These are phyloP conservation scores for Drosophila atripex DNA, from an alignment of 2,888 invertebrate genomes.

Conservation along the genomic window DNA sequence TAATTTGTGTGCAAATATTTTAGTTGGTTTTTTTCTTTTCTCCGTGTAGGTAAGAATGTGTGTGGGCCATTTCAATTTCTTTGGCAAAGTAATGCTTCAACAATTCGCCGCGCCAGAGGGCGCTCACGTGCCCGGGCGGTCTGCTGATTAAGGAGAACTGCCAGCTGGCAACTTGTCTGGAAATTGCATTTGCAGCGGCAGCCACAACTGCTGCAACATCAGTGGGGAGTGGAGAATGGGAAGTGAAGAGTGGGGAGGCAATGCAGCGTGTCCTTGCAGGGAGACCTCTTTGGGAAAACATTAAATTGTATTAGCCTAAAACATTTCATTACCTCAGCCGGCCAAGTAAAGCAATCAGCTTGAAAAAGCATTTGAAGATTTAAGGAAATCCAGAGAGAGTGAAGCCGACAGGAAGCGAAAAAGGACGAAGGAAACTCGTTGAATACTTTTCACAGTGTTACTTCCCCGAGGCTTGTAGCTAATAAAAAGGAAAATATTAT, in stretches of 20 bases:
- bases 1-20: constrained; percentile 53
- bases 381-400: constrained; percentile 33
- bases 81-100: constrained; percentile 50
- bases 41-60: not conserved
- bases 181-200: constrained; percentile 60
- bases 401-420: not conserved
- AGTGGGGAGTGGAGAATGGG: not conserved
- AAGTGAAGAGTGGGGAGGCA: not conserved
- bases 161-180: constrained; percentile 52
- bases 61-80: constrained; percentile 45
- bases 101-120: constrained; percentile 42
- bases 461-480: constrained; percentile 43
- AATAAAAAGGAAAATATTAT: constrained; percentile 76
- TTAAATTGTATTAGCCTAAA: constrained; percentile 71
- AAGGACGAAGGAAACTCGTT: not conserved
- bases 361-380: constrained; percentile 64
- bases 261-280: constrained; percentile 46
- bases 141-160: constrained; percentile 46
- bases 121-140: constrained; percentile 46
- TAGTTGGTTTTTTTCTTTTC: constrained; percentile 22
- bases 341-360: constrained; percentile 63
- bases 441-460: constrained; percentile 38
- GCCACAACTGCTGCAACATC: constrained; percentile 7
- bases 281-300: constrained; percentile 37
- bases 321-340: constrained; percentile 56